Evolutionary conservation across 2,113 vertebrate genomes (phyloP), one percentile per base, ranked within the genome.

Genomic region (Speoplatyrhinus poulsoni): DNA sequence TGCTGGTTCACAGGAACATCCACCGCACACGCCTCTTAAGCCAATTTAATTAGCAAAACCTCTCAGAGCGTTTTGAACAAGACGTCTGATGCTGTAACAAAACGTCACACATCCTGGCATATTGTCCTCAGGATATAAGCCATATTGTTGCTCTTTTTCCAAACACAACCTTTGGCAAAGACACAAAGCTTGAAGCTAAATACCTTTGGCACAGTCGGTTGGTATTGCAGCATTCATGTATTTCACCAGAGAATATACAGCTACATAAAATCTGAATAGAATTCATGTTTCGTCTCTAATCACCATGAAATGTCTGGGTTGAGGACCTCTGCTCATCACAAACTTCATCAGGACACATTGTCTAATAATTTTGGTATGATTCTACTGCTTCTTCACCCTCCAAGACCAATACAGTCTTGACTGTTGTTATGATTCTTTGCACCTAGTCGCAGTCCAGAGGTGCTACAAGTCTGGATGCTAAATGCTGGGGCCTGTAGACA

Each of bases 41-140:
- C 84, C 81, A 81, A 86, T 83, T 87, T 84, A 87, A 91, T 90
- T 87, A 90, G 84, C 76, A 80, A 73, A 75, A 80, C 68, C 71
- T 85, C 76, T 87, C 70, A 54, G 76, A 79, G 59, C 75, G 60
- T 69, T 73, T 73, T 78, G 75, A 86, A 86, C 73, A 83, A 90
- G 82, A 89, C 78, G 65, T 82, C 76, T 75, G 76, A 66, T 72
- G 70, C 67, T 72, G 79, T 83, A 85, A 88, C 82, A 82, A 86
- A 80, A 88, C 76, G 70, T 88, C 82, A 87, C 82, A 80, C 76
- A 77, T 69, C 73, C 76, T 77, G 85, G 60, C 84, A 70, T 64
- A 66, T 82, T 74, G 67, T 86, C 78, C 64, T 69, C 48, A 63
- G 79, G 74, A 90, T 85, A 84, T 77, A 66, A 69, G 55, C 72